Base-by-base conservation (phyloP, 2,888 invertebrate species). In the Volucella inflata region DNA sequence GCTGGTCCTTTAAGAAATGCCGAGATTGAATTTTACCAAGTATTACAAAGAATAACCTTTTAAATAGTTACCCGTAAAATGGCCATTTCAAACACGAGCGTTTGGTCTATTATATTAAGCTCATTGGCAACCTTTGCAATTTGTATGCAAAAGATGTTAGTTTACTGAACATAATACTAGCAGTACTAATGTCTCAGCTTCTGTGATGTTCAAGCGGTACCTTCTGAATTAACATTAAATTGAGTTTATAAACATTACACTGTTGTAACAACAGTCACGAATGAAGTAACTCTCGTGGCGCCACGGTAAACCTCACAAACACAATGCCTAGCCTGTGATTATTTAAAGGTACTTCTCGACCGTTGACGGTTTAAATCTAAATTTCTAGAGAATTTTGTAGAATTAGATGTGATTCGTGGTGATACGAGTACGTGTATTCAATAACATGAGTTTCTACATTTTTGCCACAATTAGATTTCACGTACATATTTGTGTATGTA, bases 241-340 rank as follows among this genome's bases (percentile, higher is more conserved):
- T 30, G 6, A 30, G 30, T 30, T 30, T 30, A 30, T 30, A 38
- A 30, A 30, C 30, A 30, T 59, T 48, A 14, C 50, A 44, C 16
- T 53, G 53, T 78, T 71, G 14, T 51, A 51, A 51, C 17, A 60
- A 59, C 59, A 50, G 67, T 79, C 79, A 79, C 74, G 79, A 44
- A 67, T 79, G 67, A 51, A 67, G 51, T 40, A 51, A 40, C 50
- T 53, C 51, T 46, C 40, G 21, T 67, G 72, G 74, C 79, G 74
- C 79, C 79, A 74, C 11, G 14, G 50, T 9, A 36, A 46, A n/a
- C 14, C n/a, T 44, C 16, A 67, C 8, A 40, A 4, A 12, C 17
- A 53, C 40, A 46, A 40, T 16, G 2, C 11, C 42, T n/a, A 55
- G 11, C 2, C 40, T 50, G 11, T 2, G 8, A 21, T 51, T 21